These are phyloP conservation scores for Ametastegia equiseti DNA, from an alignment of 2,888 invertebrate species.

Conservation along the genomic window DNA sequence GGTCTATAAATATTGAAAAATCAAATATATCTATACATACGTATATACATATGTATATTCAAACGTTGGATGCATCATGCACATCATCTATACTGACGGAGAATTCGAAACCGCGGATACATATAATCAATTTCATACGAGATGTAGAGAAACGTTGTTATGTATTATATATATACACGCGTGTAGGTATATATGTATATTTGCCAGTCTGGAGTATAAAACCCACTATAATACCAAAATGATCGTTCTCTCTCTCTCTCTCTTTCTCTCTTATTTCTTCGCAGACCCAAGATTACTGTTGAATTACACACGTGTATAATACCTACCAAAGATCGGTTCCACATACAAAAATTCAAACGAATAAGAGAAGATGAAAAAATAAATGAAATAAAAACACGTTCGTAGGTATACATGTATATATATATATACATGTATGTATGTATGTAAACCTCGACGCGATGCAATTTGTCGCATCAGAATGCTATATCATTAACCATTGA, in stretches of 20 bases:
- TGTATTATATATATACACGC: no score
- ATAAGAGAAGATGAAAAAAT: background rate
- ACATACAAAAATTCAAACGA: no score
- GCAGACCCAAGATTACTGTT: background rate
- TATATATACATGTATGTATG: background rate
- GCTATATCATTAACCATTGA: constrained; percentile 42
- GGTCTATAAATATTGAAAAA: constrained; percentile 41
- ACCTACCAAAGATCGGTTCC: no score
- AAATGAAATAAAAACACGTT: no score
- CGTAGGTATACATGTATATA: background rate
- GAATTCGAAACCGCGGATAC: no score
- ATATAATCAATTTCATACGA: no score
- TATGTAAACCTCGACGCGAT: background rate
- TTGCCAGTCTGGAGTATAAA: background rate
- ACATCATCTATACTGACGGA: no score
- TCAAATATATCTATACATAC: constrained; percentile 43
- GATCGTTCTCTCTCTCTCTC: background rate
- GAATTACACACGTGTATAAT: background rate
- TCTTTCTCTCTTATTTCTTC: background rate
- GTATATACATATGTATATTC: no score
- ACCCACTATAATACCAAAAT: background rate
- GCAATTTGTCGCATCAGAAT: constrained; percentile 44
- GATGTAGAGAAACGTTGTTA: no score
- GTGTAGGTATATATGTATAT: no score
- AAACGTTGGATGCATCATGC: no score